Evolutionary conservation across 2,888 invertebrate species (phyloP), one percentile per base, ranked within the genome.

Genomic region (Parnassius orleans): DNA sequence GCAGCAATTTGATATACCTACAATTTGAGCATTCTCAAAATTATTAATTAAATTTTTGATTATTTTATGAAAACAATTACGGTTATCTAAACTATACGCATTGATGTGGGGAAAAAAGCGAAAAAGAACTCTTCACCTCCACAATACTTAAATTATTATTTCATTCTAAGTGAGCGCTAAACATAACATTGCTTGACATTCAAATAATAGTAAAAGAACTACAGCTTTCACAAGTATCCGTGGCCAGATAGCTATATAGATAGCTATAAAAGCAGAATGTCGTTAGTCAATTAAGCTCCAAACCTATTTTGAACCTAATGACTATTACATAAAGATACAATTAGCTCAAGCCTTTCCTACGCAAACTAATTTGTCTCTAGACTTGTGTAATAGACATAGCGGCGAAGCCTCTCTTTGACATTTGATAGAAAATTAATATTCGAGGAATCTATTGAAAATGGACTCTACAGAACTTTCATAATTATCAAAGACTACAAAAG

Each of bases 351-450:
- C 24, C 3, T 43, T 19, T 19, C 15, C n/a, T 14, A 9, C 10
- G 43, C 10, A 60, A 54, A 50, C 24, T 50, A 60, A 48, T 54
- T 60, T 44, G 43, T 48, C 42, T 47, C 7, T 48, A 9, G 59
- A 46, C 48, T 60, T 60, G 48, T 50, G 48, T 54, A 60, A 60
- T 50, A 54, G 54, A 60, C 53, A 53, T n/a, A 50, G 60, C 48
- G 48, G 43, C 43, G n/a, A 60, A 48, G 54, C 50, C 54, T 60
- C 50, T 57, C 48, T 57, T 50, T 57, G 48, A 62, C 57, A 57
- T 57, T 57, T 57, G 33, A 48, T 43, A 57, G 43, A 42, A 57
- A 57, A 62, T 53, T 57, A 57, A 62, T 62, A 57, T 57, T 57
- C 33, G n/a, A 48, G 9, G 43, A 53, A 51, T 24, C 53, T 52